Base-by-base conservation (phyloP, 2,888 invertebrate genomes). In the Diachrysia chrysitis region DNA sequence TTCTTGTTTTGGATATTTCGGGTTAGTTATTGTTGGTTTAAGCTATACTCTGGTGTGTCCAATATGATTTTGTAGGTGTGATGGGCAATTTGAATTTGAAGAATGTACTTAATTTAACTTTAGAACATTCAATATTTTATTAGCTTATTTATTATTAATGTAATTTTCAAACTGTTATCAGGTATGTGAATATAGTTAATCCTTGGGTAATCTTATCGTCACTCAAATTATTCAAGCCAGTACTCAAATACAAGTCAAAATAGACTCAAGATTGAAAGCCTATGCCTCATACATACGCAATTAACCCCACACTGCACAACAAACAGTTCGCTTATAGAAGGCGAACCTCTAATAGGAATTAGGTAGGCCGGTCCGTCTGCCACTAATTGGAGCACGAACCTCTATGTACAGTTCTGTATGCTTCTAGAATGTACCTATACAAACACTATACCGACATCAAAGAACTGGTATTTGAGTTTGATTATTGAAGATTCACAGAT, bases 331-430 rank as follows among this genome's bases (percentile, higher is more conserved):
- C 63, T 73, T 71, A 66, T 63, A 78, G 73, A 71, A 58, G 77
- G 76, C 64, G 58, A 54, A 71, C 66, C 71, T 75, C 78, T 83
- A 85, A 85, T 80, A 83, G 81, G 85, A 82, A 84, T 85, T 84
- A 84, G 82, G 74, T 71, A 74, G 77, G 73, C 77, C 76, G 66
- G 79, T 76, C 83, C 81, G 72, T 66, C 66, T 42, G 62, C 46
- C 48, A 21, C 74, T 84, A 84, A 84, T 84, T 84, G 84, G 82
- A 60, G 74, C 77, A 75, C 77, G 71, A 68, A 71, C 71, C 74
- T 71, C 76, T 72, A 69, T 74, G 76, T 81, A 74, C 63, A 73
- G 76, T 81, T 71, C 75, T 72, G 77, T 73, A 75, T 46, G 58
- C 25, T 7, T n/a, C 46, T 9, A 51, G 57, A 66, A 80, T 74